Evolutionary conservation across 2,888 invertebrate species (phyloP), one percentile per base, ranked within the genome.

Genomic region (Stramonita haemastoma): DNA sequence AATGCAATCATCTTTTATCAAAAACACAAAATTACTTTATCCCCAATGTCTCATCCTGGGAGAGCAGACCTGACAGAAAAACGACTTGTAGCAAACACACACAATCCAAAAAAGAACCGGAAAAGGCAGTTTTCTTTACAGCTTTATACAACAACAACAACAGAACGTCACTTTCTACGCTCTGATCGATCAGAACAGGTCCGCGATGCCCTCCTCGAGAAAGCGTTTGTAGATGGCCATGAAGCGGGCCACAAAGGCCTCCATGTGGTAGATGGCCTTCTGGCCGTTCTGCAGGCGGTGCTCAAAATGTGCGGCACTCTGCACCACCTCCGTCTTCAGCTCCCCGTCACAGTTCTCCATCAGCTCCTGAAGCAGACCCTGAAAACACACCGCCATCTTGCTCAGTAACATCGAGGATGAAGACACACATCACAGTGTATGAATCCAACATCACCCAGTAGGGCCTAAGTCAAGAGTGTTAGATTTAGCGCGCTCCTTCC

Each of bases 241-340:
- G 96, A 99, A 99, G 93, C 98, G 98, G 0, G 98, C 98, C 86
- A 99, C 98, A 96, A 99, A 99, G 4, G 99, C 99, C 96, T 99
- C 99, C 88, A 99, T 96, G 96, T 99, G 99, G 95, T 98, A 99
- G 94, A 99, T 99, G 36, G 98, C 97, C 96, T 99, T 99, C 93
- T 98, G 98, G 32, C 99, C 99, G 89, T 97, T 97, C 94, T 98
- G 97, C 97, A 99, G 97, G 93, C 98, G 97, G 95, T 99, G 98
- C 95, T 99, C 99, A 96, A 98, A 99, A 90, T 97, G 97, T 0
- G 99, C 98, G 19, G 99, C 99, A 94, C 97, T 97, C 91, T 97
- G 97, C 0, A 98, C 97, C 8, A 99, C 97, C 96, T 98, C 97
- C 17, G 97, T 97, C 96, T 98, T 98, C 94, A 99, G 97, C 85